A percentile compares a stretch with the other conserved stretches of the same genome.
Conservation (phyloP, 2,888 invertebrate genomes). For the Epinotia nisella region DNA sequence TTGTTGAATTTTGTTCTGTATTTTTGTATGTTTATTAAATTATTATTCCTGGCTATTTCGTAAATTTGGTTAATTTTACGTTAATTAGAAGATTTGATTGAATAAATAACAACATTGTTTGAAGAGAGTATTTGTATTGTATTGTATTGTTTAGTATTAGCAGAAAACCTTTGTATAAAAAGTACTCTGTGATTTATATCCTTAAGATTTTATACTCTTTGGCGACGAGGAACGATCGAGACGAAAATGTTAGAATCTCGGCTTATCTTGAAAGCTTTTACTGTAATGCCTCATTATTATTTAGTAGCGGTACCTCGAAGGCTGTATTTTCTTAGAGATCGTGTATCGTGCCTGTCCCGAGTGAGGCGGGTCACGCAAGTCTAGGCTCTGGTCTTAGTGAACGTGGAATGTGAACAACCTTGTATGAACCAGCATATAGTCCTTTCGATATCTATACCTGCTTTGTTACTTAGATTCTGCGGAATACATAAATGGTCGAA, state of each 20-base stretch:
- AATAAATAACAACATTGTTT: too few species aligned
- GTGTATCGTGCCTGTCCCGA: constrained; percentile 52
- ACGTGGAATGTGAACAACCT: constrained; percentile 71
- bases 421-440: constrained; percentile 50
- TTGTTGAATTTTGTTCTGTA: too few species aligned
- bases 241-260: constrained; percentile 27
- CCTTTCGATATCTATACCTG: constrained; percentile 26
- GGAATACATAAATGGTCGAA: constrained; percentile 7
- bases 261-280: constrained; percentile 40
- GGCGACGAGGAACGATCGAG: constrained; percentile 26
- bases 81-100: too few species aligned
- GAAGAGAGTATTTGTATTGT: too few species aligned
- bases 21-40: too few species aligned
- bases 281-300: constrained; percentile 43
- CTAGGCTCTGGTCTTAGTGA: constrained; percentile 60
- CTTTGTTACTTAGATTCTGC: constrained; percentile 22
- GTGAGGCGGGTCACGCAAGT: constrained; percentile 62
- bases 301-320: constrained; percentile 41
- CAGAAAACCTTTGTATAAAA: too few species aligned
- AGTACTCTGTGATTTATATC: too few species aligned
- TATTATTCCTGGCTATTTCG: too few species aligned
- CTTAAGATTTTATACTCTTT: not conserved
- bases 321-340: constrained; percentile 48
- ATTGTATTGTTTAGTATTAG: too few species aligned
- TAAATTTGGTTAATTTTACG: too few species aligned